A percentile compares a stretch with the other conserved stretches of the same genome.
Evolutionary conservation across 2,888 invertebrate species (phyloP).

Genomic region (Agriopis leucophaearia): DNA sequence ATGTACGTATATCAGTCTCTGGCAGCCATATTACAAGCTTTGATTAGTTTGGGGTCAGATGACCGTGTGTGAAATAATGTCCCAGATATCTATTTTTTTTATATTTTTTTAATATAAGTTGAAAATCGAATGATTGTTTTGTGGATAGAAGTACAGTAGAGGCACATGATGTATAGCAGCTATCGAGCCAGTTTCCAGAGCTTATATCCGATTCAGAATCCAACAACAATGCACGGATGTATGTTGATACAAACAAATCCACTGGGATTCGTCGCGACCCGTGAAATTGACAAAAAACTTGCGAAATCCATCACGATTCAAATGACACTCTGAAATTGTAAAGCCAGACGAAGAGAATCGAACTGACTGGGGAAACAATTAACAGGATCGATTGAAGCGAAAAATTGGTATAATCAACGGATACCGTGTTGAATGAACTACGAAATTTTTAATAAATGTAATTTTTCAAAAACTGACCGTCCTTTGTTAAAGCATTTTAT

Average conservation of each 20-base stretch:
- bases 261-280: constrained; percentile 71
- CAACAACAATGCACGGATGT: constrained; percentile 27
- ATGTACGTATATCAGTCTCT: too few relatives aligned
- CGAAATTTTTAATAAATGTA: constrained; percentile 71
- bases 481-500: constrained; percentile 51
- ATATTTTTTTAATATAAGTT: too few relatives aligned
- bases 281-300: constrained; percentile 84
- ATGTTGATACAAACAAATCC: constrained; percentile 72
- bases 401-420: constrained; percentile 80
- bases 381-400: constrained; percentile 70
- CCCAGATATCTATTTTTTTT: too few relatives aligned
- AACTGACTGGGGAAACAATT: constrained; percentile 81
- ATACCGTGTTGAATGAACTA: constrained; percentile 53
- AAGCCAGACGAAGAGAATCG: constrained; percentile 79
- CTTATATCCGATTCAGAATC: not conserved
- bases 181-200: not conserved
- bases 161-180: not conserved
- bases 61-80: too few relatives aligned
- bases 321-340: constrained; percentile 85
- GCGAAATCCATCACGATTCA: constrained; percentile 83
- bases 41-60: too few relatives aligned
- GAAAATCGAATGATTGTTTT: too few relatives aligned
- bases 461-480: constrained; percentile 62
- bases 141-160: too few relatives aligned
- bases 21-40: too few relatives aligned